Conservation (phyloP, 2,797 vertebrate genomes). For the Rhinoraja longicauda region DNA sequence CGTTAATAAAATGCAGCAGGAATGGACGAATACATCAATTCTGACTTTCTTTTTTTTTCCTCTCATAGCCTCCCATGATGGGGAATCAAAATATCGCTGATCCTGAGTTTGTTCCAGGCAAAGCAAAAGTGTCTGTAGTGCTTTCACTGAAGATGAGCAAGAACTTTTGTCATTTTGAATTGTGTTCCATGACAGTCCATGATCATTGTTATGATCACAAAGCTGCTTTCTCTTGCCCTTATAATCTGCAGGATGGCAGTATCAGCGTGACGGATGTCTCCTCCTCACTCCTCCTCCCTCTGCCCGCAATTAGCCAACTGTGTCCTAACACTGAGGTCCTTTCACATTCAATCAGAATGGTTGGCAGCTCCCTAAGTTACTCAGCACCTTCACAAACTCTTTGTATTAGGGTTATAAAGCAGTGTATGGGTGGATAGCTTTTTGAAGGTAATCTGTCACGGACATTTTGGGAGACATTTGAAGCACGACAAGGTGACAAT, state of each 20-base stretch:
- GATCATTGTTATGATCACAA: not conserved
- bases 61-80: not conserved
- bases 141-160: not conserved
- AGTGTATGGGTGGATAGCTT: not conserved
- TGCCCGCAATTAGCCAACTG: not conserved
- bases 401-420: not conserved
- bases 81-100: not conserved
- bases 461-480: not conserved
- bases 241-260: not conserved
- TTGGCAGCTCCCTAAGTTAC: not conserved
- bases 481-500: too few relatives aligned
- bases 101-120: not conserved
- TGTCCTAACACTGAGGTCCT: not conserved
- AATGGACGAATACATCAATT: not conserved
- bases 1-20: not conserved
- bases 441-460: not conserved
- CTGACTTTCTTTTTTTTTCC: not conserved
- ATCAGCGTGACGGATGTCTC: not conserved
- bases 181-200: not conserved
- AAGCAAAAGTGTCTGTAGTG: too few relatives aligned
- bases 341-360: not conserved
- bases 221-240: not conserved
- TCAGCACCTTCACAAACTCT: not conserved
- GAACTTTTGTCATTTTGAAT: not conserved
- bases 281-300: not conserved